phyloP scores from a whole-genome alignment of 2,113 vertebrate species.

The Cyanocitta stelleri region DNA sequence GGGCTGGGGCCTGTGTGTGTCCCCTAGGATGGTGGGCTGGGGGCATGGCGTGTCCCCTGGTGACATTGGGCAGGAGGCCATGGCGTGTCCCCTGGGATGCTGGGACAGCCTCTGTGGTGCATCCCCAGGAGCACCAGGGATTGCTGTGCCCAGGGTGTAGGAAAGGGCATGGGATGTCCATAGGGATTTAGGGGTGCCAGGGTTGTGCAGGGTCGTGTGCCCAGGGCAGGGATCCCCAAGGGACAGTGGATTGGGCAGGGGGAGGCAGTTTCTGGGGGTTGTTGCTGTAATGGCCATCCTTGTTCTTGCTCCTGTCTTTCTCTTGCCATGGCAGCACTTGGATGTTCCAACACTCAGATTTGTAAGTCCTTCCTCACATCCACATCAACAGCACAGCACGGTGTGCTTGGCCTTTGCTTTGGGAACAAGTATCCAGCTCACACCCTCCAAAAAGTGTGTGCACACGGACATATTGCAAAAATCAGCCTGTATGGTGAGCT shows the following conservation, averaged over 20 bases:
- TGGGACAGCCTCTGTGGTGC: neutral
- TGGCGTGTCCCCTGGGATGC: accelerated
- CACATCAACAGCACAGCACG: accelerated
- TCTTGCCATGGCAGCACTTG: neutral
- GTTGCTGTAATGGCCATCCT: neutral
- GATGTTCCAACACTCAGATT: accelerated
- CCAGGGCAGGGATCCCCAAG: no score
- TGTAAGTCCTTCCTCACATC: neutral
- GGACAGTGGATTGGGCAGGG: neutral
- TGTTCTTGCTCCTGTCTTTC: neutral
- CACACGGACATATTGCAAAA: neutral
- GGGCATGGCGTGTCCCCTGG: neutral
- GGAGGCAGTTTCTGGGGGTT: neutral
- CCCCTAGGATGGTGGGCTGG: accelerated
- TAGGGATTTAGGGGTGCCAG: accelerated
- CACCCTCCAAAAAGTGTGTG: neutral
- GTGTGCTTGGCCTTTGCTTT: neutral
- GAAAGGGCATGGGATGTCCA: neutral
- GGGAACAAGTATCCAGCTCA: neutral
- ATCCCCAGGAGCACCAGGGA: accelerated
- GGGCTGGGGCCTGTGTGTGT: neutral
- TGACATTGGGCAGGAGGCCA: neutral
- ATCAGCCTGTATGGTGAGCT: neutral
- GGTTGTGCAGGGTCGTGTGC: accelerated
- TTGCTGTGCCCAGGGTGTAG: neutral